Conservation (phyloP, 1,140 invertebrate genomes). For the Tribolium castaneum region DNA sequence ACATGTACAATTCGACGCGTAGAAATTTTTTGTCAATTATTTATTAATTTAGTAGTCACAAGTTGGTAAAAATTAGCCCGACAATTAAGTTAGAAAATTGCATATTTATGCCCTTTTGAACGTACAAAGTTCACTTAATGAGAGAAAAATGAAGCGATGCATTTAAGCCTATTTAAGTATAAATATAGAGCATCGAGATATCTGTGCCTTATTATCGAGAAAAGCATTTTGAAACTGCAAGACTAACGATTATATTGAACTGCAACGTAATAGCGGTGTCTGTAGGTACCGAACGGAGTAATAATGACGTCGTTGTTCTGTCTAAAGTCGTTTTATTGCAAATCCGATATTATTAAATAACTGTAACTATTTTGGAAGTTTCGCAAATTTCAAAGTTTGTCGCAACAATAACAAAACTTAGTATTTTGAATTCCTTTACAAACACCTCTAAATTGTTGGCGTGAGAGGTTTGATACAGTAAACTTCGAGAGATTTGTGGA, state of each 20-base stretch:
- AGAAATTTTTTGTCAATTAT: too few species aligned
- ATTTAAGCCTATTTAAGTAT: too few species aligned
- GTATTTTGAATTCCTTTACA: not conserved
- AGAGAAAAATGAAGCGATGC: too few species aligned
- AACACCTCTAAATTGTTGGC: not conserved
- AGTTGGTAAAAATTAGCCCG: too few species aligned
- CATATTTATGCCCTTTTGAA: too few species aligned
- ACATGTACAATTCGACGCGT: too few species aligned
- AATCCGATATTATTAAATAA: not conserved
- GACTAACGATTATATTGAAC: not conserved
- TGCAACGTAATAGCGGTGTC: not conserved
- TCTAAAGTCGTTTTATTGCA: not conserved
- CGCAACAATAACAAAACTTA: not conserved
- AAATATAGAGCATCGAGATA: too few species aligned
- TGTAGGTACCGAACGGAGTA: not conserved
- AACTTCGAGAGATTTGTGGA: slow-evolving; percentile 16
- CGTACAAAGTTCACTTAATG: too few species aligned
- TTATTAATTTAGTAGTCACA: too few species aligned
- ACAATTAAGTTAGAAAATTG: too few species aligned
- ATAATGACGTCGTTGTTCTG: not conserved
- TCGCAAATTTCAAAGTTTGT: not conserved
- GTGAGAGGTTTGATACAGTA: slow-evolving; percentile 2
- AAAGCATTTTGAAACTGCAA: too few species aligned
- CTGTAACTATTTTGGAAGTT: not conserved
- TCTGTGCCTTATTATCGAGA: too few species aligned